These are phyloP conservation scores for Spea hammondii DNA, from an alignment of 2,797 vertebrate species.

Conservation along the genomic window DNA sequence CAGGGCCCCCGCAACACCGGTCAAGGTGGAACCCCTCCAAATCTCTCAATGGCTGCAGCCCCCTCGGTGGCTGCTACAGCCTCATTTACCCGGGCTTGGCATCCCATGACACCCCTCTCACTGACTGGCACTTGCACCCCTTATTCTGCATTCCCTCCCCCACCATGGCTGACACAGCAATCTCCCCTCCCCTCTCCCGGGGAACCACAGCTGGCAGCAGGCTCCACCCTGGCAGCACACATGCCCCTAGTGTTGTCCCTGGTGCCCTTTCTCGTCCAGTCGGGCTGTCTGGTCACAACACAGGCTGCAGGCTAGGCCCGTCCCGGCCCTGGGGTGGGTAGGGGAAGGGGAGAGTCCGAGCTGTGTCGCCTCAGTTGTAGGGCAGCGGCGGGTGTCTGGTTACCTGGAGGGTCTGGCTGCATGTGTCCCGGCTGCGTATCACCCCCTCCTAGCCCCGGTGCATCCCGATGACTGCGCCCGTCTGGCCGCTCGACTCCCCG, in stretches of 20 bases:
- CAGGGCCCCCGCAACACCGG: no score
- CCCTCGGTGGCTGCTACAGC: background rate
- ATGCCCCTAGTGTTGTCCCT: background rate
- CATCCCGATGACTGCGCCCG: slow-evolving; percentile 13
- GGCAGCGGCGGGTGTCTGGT: background rate
- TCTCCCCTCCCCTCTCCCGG: background rate
- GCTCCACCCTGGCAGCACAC: background rate
- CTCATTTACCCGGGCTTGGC: background rate
- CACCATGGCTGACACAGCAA: background rate
- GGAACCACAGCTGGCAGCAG: background rate
- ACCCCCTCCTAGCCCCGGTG: slow-evolving; percentile 23
- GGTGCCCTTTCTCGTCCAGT: background rate
- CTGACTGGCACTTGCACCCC: background rate
- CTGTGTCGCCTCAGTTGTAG: no score
- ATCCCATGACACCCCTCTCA: background rate
- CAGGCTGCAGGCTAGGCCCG: background rate
- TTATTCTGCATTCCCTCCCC: background rate
- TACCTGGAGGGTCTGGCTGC: background rate
- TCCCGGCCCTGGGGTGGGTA: no score
- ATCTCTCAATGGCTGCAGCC: background rate
- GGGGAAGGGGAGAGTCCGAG: background rate
- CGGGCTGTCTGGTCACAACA: background rate
- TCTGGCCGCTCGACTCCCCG: slow-evolving; percentile 27
- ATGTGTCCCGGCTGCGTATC: slow-evolving; percentile 10
- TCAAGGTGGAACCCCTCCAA: no score